Conservation (phyloP, 2,797 vertebrate species). For the Novumbra hubbsi region DNA sequence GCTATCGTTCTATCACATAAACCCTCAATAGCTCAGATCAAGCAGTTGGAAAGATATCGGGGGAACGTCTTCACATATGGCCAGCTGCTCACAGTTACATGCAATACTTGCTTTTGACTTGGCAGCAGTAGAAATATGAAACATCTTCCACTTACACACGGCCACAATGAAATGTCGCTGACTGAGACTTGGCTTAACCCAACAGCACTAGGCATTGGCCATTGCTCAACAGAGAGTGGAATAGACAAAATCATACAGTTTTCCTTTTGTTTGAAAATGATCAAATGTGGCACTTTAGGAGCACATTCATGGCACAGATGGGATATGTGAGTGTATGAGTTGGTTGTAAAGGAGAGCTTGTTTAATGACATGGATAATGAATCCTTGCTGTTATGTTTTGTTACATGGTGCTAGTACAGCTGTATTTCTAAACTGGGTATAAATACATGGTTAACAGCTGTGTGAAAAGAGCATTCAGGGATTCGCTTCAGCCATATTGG, state of each 20-base stretch:
- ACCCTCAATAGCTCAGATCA: constrained; percentile 23
- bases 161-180: constrained; percentile 20
- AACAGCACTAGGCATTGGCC: constrained; percentile 10
- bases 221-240: constrained; percentile 14
- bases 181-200: constrained; percentile 20
- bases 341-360: neutral
- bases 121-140: constrained; percentile 49
- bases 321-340: neutral
- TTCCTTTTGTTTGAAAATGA: constrained; percentile 7
- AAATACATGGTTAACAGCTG: neutral
- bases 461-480: neutral
- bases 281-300: neutral
- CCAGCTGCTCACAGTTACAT: constrained; percentile 49
- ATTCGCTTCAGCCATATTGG: neutral
- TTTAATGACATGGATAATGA: constrained; percentile 17
- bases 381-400: constrained; percentile 1
- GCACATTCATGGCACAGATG: neutral
- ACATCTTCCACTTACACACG: constrained; percentile 44
- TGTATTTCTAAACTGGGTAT: neutral
- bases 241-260: constrained; percentile 2
- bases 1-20: constrained; percentile 31
- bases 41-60: constrained; percentile 32
- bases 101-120: constrained; percentile 44
- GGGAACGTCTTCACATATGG: constrained; percentile 47
- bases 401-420: neutral